Evolutionary conservation across 2,113 vertebrate genomes (phyloP).

Genomic region (Lamprologus tigripictilis): DNA sequence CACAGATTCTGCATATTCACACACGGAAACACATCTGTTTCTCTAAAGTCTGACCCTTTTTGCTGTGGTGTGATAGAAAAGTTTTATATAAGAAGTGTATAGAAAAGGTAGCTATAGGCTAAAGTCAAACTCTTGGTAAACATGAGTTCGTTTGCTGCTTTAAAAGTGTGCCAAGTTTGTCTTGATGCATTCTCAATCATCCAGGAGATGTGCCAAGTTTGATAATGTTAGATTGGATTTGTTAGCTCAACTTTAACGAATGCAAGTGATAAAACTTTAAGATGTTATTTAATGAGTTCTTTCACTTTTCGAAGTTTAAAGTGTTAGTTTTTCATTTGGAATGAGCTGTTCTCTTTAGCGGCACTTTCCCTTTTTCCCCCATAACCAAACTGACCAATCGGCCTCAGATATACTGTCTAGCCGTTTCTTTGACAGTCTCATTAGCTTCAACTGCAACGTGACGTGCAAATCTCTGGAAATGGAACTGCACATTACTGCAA

Average conservation of each 20-base stretch:
- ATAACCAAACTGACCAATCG: not conserved
- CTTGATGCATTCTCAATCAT: not conserved
- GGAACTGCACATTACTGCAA: not conserved
- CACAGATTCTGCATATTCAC: not conserved
- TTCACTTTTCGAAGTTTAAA: accelerated
- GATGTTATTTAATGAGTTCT: not conserved
- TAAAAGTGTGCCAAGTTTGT: not conserved
- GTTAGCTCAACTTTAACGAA: accelerated
- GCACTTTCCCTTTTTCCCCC: accelerated
- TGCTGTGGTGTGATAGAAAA: not conserved
- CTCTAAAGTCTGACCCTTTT: not conserved
- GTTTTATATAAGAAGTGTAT: not conserved
- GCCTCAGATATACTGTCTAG: not conserved
- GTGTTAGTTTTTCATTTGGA: not conserved
- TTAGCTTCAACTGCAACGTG: not conserved
- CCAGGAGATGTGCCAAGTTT: not conserved
- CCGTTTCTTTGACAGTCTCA: not conserved
- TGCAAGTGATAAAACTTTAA: accelerated
- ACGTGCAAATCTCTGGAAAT: not conserved
- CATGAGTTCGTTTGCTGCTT: not conserved
- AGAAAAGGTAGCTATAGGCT: not conserved
- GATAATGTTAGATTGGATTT: no score
- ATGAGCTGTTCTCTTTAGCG: not conserved
- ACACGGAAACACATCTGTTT: not conserved
- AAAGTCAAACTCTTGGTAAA: not conserved